phyloP scores from a whole-genome alignment of 2,888 invertebrate species.

The Diaphora mendica region DNA sequence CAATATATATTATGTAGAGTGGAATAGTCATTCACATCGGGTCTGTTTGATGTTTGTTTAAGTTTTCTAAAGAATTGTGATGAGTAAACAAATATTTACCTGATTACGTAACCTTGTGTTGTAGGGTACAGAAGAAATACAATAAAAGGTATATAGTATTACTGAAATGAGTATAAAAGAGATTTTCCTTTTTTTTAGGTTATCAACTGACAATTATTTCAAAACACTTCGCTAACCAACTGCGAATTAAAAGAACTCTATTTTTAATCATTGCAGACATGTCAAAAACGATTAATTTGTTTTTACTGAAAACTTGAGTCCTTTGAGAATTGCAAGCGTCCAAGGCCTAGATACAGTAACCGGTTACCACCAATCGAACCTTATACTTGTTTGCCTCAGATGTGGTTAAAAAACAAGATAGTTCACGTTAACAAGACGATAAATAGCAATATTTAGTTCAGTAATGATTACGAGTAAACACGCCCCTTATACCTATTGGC shows the following conservation, averaged over 20 bases:
- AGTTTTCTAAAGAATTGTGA: conserved; percentile 6
- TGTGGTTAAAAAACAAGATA: too few species aligned
- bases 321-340: too few species aligned
- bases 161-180: not conserved
- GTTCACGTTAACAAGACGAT: too few species aligned
- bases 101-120: conserved; percentile 5
- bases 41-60: conserved; percentile 10
- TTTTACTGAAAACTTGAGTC: too few species aligned
- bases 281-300: too few species aligned
- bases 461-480: not conserved
- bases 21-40: conserved; percentile 1
- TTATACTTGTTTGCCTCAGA: too few species aligned
- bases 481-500: not conserved
- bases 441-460: conserved; percentile 1
- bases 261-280: too few species aligned
- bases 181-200: not conserved
- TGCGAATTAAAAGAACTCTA: too few species aligned
- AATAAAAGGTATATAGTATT: not conserved
- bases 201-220: not conserved
- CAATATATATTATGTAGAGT: not conserved
- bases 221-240: not conserved
- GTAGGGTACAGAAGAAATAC: not conserved
- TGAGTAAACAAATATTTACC: conserved; percentile 10
- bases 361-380: too few species aligned
- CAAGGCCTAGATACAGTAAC: too few species aligned